Evolutionary conservation across 2,113 vertebrate species (phyloP), one percentile per base, ranked within the genome.

Genomic region (Osmerus mordax): DNA sequence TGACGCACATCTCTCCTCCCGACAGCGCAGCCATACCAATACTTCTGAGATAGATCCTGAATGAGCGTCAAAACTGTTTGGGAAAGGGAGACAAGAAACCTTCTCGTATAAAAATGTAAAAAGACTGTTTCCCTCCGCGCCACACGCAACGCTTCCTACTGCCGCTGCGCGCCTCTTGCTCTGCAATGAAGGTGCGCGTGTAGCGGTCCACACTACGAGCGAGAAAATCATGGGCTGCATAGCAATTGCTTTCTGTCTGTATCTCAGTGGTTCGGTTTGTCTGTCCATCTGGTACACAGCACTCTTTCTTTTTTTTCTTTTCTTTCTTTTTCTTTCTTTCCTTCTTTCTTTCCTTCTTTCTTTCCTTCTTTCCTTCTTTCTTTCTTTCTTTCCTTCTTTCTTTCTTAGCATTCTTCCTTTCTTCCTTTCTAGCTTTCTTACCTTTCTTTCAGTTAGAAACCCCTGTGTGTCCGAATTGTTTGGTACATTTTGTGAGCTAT

Each of bases 1-100:
- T 98, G 87, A 98, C 91, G 85, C 95, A 97, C 87, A 92, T 96
- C 77, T 94, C 95, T 87, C 95, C 96, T 72, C 96, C 95, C 71
- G 94, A 96, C 80, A 98, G 91, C 19, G 90, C 89, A 52, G 91
- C 91, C 92, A 93, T 93, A 69, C 73, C 62, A 63, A 32, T 55
- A 8, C 28, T 41, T 12, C 56, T 32, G 23, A 66, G 61, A 4
- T 5, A 60, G 32, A 64, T 14, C 77, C 28, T 78, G 56, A 3
- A 18, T 41, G 16, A 18, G 13, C 70, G 3, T 54, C 60, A 23
- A 19, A 56, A 59, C 36, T 47, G 13, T 59, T 65, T 18, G 55
- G n/a, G 3, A 18, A 56, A 18, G 55, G 15, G n/a, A 15, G 1
- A 19, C 55, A 18, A 18, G 8, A 56, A 56, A 56, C 11, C 41